Evolutionary conservation across 2,113 vertebrate species (phyloP), one percentile per base, ranked within the genome.

Genomic region (Haemorhous mexicanus): DNA sequence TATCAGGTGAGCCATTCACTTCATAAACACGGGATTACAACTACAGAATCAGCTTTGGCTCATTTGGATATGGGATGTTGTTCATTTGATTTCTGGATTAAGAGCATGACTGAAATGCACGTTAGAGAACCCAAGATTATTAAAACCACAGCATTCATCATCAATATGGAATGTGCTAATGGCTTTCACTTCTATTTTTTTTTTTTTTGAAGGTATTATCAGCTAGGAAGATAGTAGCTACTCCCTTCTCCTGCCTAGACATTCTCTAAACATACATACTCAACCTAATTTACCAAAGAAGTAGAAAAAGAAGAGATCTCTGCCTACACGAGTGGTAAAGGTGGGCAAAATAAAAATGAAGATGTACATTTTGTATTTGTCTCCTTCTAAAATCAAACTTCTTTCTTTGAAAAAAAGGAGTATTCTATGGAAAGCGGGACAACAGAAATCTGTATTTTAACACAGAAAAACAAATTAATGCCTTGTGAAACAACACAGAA

Each of bases 401-500:
- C 7, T 77, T 49, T 62, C 30, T 55, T 83, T 0, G 18, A 80
- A 86, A 74, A 56, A 11, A 49, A 52, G 23, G 7, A 3, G 3
- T 30, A 50, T 52, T 84, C 41, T 55, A 56, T 39, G 44, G 63
- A 66, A 96, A 94, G 59, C 3, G 33, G n/a, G 75, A 79, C 80
- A 90, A 93, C 10, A 75, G 21, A 94, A 87, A 83, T 87, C 52
- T 85, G 61, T 90, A 73, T 78, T 95, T 85, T 87, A 96, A 93
- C 63, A 90, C n/a, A 74, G 37, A 44, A 88, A 62, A 75, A 50
- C 66, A 93, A 91, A 95, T 82, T 74, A 95, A 94, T 93, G 94
- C 75, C 84, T 87, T 90, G 89, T 90, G 87, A 94, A 97, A 88
- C 74, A 95, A 89, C 90, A 95, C 87, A 94, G 89, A 93, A 96